Evolutionary conservation across 1,140 invertebrate genomes (phyloP).

Genomic region (Drusus annulatus): DNA sequence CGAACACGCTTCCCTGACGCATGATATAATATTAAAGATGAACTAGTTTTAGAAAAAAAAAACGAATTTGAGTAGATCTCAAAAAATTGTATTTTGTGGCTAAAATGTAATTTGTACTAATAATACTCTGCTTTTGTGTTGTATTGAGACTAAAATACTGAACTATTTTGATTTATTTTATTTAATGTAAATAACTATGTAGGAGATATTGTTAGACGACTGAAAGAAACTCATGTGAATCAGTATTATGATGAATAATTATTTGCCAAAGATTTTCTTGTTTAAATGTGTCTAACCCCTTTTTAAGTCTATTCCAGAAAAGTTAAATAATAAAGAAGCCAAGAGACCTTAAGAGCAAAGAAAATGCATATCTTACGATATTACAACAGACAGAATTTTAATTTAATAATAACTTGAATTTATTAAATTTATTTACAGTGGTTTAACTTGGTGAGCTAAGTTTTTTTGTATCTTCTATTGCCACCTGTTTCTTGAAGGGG

Average conservation of each 20-base stretch:
- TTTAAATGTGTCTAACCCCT: background rate
- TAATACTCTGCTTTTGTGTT: slow-evolving; percentile 14
- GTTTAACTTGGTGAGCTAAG: background rate
- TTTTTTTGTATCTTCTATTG: background rate
- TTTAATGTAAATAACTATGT: background rate
- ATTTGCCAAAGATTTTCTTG: slow-evolving; percentile 3
- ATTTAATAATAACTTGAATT: too few relatives aligned
- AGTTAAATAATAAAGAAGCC: background rate
- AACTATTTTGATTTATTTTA: background rate
- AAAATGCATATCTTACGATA: too few relatives aligned
- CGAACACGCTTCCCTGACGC: slow-evolving; percentile 14
- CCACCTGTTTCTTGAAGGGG: background rate
- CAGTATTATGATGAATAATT: slow-evolving; percentile 15
- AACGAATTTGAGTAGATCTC: slow-evolving; percentile 12
- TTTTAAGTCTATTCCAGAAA: background rate
- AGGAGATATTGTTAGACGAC: background rate
- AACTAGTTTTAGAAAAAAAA: background rate
- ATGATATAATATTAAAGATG: slow-evolving; percentile 37
- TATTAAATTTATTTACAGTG: background rate
- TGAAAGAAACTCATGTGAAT: slow-evolving; percentile 8
- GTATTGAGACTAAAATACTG: background rate
- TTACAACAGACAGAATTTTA: too few relatives aligned
- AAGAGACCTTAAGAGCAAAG: too few relatives aligned
- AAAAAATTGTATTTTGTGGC: slow-evolving; percentile 7
- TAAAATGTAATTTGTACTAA: background rate